Percentiles rank a stretch among this genome's conserved stretches.
Conservation (phyloP, 2,888 invertebrate genomes). For the Dasypolia templi region DNA sequence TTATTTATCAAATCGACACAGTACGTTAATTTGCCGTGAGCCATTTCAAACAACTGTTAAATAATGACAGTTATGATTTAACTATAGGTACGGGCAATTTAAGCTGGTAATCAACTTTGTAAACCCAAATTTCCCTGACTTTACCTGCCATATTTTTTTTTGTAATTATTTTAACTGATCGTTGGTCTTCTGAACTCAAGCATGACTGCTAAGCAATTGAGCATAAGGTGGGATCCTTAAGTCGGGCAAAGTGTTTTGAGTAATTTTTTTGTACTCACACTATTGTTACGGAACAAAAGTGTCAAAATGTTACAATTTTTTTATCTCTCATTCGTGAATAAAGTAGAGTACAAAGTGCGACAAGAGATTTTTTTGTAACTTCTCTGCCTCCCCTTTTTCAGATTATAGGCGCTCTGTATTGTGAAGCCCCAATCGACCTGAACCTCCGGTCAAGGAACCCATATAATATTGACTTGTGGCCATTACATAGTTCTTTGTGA, state of each 20-base stretch:
- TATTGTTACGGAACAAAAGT: no score
- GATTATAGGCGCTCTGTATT: background rate
- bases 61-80: background rate
- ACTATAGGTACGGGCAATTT: background rate
- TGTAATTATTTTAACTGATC: no score
- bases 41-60: background rate
- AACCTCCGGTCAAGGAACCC: constrained; percentile 3
- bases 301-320: no score
- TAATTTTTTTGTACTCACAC: no score
- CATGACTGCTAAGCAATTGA: no score
- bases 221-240: background rate
- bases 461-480: constrained; percentile 11
- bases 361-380: background rate
- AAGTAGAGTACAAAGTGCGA: no score
- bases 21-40: background rate
- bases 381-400: background rate
- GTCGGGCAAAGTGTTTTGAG: background rate
- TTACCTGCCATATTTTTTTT: no score
- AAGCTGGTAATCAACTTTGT: no score
- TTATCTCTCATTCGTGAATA: no score
- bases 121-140: no score
- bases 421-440: background rate
- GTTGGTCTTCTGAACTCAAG: no score
- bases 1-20: background rate
- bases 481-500: constrained; percentile 15